Base-by-base conservation (phyloP, 2,113 vertebrate genomes). In the Lycaon pictus region DNA sequence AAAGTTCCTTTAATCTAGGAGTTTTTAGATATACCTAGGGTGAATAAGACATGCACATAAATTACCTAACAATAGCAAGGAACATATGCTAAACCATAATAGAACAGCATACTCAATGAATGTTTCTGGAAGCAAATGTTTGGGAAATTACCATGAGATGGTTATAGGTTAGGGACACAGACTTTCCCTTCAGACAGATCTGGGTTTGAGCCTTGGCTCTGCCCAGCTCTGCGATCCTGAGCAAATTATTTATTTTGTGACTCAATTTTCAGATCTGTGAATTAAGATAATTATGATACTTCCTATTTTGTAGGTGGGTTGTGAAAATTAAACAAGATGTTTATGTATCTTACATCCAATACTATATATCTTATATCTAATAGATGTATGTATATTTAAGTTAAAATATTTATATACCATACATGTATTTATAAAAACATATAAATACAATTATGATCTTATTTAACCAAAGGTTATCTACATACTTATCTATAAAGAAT, bases 221-320 rank as follows among this genome's bases (percentile, higher is more conserved):
- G 13, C 1, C 32, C 69, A 60, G 5, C 23, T 77, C 22, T 53
- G 19, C 48, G 12, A 93, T 9, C 7, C 81, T 81, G 29, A 35
- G 11, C 2, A 86, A 94, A 74, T 7, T 37, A 48, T 11, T 83
- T 94, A 25, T 56, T 86, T 95, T 90, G 4, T 72, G 23, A 95
- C 17, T 92, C 69, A 88, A 77, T 72, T 95, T 91, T 91, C n/a
- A 94, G 11, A 95, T 83, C 11, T 89, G 35, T 58, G n/a, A 88
- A 72, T 80, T 93, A 90, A 95, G 37, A 37, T 53, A 83, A 85
- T 77, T 83, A 71, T 15, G 92, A 58, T 67, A 58, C 5, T 62
- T 22, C 15, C 8, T 90, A 90, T 43, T 82, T 88, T 7, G 92
- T 27, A 43, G 4, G 6, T 10, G 27, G 6, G 7, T 25, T 92